Evolutionary conservation across 2,888 invertebrate species (phyloP), one percentile per base, ranked within the genome.

Genomic region (Drosophila paracracens): DNA sequence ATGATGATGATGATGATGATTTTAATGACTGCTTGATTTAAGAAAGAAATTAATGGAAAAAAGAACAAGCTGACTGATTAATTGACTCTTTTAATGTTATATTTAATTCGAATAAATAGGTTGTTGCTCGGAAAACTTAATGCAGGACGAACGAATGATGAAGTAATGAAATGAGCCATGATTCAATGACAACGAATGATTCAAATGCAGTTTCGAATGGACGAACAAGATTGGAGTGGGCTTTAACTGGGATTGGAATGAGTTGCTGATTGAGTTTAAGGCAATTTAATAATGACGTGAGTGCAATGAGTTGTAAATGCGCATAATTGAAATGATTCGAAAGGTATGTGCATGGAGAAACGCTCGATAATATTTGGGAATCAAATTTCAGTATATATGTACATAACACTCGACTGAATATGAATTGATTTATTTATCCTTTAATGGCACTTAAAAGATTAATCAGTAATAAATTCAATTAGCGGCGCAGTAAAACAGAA

Each of bases 401-500:
- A 11, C 11, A 51, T 6, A 0, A 18, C 18, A 27, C 6, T 11
- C 18, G 27, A 18, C 18, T 21, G 16, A 21, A 52, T 31, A 5
- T 52, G 31, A 16, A 52, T 52, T 52, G 21, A 31, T 52, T 31
- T 54, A 25, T 36, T 18, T 36, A 54, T 36, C 25, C 16, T 38
- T 38, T 38, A 27, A 56, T 16, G 16, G 21, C 57, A 57, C 21
- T 57, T 16, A 21, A 57, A 43, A 21, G 40, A 57, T 43, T 43
- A 40, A 31, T 31, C 43, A 29, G 36, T 18, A 16, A 3, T 4
- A 43, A 43, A 56, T 36, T 18, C 31, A 53, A 73, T 68, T 60
- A 57, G 40, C 36, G 16, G 27, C 11, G 1, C 36, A 36, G 25
- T 27, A 35, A 27, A 54, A 29, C 21, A n/a, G 11, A 57, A 11